Percentiles rank a stretch among this genome's conserved stretches.
Conservation (phyloP, 2,797 vertebrate species). For the Pelodytes ibericus region DNA sequence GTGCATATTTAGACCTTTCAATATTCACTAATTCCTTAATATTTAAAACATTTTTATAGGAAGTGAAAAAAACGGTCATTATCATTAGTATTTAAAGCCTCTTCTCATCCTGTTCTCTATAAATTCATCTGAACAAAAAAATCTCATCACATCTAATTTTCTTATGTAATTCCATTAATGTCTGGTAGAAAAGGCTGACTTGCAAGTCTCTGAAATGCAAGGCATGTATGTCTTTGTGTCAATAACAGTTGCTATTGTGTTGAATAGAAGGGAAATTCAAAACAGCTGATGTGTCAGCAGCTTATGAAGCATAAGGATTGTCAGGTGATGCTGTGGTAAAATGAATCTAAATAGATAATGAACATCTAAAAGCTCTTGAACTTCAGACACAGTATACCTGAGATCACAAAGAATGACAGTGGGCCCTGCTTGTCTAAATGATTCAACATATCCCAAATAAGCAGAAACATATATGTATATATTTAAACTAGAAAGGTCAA, state of each 20-base stretch:
- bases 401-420: background rate
- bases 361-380: background rate
- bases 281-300: slow-evolving; percentile 56
- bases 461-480: too few relatives aligned
- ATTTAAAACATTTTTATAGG: too few relatives aligned
- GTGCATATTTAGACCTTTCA: too few relatives aligned
- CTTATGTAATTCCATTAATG: slow-evolving; percentile 61
- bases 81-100: too few relatives aligned
- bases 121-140: too few relatives aligned
- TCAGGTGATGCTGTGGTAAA: slow-evolving; percentile 26
- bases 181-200: slow-evolving; percentile 62
- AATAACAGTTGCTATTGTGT: slow-evolving; percentile 57
- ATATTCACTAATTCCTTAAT: too few relatives aligned
- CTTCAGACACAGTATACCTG: slow-evolving; percentile 6
- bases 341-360: background rate
- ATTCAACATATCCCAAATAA: too few relatives aligned
- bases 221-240: slow-evolving; percentile 55
- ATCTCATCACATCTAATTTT: slow-evolving; percentile 58
- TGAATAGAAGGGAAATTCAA: slow-evolving; percentile 55
- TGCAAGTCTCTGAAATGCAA: slow-evolving; percentile 57
- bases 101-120: too few relatives aligned
- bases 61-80: too few relatives aligned
- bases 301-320: slow-evolving; percentile 47
- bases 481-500: too few relatives aligned
- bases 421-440: too few relatives aligned